These are phyloP conservation scores for Glyptemys insculpta DNA, from an alignment of 2,797 vertebrate species.

Conservation along the genomic window DNA sequence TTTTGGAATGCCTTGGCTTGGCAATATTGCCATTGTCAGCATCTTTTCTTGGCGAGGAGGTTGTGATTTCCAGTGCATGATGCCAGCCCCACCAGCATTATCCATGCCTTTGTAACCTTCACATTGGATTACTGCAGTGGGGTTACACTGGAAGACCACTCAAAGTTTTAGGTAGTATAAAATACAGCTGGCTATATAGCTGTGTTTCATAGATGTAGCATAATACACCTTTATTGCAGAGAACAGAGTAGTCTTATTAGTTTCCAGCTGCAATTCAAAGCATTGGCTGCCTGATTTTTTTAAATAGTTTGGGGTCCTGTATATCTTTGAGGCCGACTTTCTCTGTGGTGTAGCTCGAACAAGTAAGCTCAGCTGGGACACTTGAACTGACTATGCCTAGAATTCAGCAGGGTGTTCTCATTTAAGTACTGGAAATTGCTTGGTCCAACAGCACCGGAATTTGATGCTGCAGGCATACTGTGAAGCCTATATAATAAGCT, in stretches of 20 bases:
- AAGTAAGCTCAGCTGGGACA: background rate
- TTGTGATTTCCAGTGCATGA: background rate
- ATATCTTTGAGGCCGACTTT: background rate
- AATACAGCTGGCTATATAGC: background rate
- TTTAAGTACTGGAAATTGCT: too few species aligned
- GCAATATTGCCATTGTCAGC: too few species aligned
- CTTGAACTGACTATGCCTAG: background rate
- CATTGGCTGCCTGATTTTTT: background rate
- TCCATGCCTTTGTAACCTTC: background rate
- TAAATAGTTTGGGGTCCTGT: background rate
- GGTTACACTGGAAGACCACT: background rate
- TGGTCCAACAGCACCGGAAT: background rate
- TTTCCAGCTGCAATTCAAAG: background rate
- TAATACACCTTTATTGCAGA: too few species aligned
- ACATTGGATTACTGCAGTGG: too few species aligned
- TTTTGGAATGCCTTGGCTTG: too few species aligned
- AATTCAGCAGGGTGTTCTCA: background rate
- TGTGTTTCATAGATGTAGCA: background rate
- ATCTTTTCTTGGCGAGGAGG: too few species aligned
- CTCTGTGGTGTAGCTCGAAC: background rate
- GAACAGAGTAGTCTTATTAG: background rate
- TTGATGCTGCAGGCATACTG: background rate
- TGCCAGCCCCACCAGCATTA: background rate
- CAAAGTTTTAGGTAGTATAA: background rate
- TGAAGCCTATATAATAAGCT: background rate